Percentiles rank a stretch among this genome's conserved stretches.
These are phyloP conservation scores for Scophthalmus maximus DNA, from an alignment of 2,113 vertebrate genomes.

Conservation along the genomic window DNA sequence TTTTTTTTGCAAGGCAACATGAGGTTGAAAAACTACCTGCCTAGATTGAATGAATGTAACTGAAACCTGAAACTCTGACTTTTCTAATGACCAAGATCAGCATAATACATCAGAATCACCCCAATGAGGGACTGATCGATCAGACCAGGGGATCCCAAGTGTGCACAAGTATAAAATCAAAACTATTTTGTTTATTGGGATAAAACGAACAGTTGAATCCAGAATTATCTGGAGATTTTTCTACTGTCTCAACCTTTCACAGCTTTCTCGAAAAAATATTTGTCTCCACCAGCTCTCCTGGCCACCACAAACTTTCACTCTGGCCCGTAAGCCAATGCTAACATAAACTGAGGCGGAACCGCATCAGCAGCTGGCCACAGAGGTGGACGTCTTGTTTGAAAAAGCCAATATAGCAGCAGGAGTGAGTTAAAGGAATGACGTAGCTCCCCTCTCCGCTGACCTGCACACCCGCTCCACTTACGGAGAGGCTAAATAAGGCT, in stretches of 20 bases:
- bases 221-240: background rate
- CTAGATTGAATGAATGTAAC: background rate
- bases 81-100: too few species aligned
- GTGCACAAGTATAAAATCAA: too few species aligned
- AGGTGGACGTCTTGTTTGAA: conserved; percentile 24
- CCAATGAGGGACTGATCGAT: too few species aligned
- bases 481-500: conserved; percentile 29
- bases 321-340: background rate
- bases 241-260: background rate
- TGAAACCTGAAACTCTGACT: too few species aligned
- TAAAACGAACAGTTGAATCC: background rate
- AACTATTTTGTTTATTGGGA: too few species aligned
- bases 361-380: background rate
- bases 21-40: background rate
- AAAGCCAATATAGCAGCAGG: conserved; percentile 31
- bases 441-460: background rate
- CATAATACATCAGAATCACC: too few species aligned
- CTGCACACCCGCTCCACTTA: conserved; percentile 39
- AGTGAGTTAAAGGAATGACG: background rate
- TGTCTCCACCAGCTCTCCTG: background rate
- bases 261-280: background rate
- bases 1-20: background rate
- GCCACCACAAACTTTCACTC: background rate
- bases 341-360: background rate
- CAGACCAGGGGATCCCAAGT: too few species aligned